Percentiles rank a stretch among this genome's conserved stretches.
These are phyloP conservation scores for Apodemia duryi DNA, from an alignment of 2,888 invertebrate species.

Conservation along the genomic window DNA sequence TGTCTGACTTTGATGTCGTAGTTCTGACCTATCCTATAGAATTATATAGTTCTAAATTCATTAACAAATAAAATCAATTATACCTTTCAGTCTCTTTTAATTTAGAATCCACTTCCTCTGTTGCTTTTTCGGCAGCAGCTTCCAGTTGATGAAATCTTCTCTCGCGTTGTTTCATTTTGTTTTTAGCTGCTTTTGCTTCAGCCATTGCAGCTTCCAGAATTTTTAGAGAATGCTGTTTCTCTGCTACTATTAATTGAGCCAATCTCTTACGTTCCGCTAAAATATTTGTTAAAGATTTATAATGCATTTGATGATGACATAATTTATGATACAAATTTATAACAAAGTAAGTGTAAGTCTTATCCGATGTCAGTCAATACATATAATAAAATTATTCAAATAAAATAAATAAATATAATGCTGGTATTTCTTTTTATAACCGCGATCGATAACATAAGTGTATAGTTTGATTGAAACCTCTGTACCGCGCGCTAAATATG, in stretches of 20 bases:
- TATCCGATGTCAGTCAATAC: too few relatives aligned
- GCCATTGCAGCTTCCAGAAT: conserved; percentile 70
- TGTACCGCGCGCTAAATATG: too few relatives aligned
- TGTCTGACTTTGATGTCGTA: too few relatives aligned
- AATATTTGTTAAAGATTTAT: conserved; percentile 27
- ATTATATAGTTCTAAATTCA: too few relatives aligned
- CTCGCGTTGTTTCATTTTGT: conserved; percentile 50
- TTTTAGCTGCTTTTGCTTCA: conserved; percentile 62
- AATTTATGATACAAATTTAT: not conserved
- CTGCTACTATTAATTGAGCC: conserved; percentile 68
- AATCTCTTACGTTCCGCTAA: conserved; percentile 67
- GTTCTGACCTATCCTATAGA: too few relatives aligned
- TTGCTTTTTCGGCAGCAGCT: conserved; percentile 46
- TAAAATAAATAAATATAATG: too few relatives aligned
- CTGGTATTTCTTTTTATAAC: too few relatives aligned
- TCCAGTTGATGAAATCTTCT: conserved; percentile 45
- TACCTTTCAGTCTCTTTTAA: conserved; percentile 62
- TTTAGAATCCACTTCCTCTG: conserved; percentile 61
- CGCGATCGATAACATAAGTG: too few relatives aligned
- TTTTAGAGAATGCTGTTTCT: conserved; percentile 66
- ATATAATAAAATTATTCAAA: too few relatives aligned
- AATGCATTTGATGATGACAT: not conserved
- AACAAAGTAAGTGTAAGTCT: not conserved
- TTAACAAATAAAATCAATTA: not conserved
- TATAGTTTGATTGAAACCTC: too few relatives aligned